Percentiles rank a stretch among this genome's conserved stretches.
These are phyloP conservation scores for Euphysa ruthae DNA, from an alignment of 30 jellyfish, hydroid and myxozoan species.

Conservation along the genomic window DNA sequence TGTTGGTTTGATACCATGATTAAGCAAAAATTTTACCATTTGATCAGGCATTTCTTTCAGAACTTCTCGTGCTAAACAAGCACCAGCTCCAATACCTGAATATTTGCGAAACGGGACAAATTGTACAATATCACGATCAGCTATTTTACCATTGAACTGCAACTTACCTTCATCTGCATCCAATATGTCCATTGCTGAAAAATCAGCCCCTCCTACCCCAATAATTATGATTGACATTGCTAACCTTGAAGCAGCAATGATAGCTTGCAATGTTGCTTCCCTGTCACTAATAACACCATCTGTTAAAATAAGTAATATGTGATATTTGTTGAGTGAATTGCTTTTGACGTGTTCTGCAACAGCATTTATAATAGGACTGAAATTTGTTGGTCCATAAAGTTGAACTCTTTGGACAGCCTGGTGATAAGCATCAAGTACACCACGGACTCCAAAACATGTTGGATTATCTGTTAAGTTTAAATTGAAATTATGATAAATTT, in stretches of 20 bases:
- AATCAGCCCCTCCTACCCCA: slow-evolving; percentile 89
- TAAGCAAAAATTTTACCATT: slow-evolving; percentile 49
- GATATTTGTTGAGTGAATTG: slow-evolving; percentile 45
- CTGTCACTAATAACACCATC: slow-evolving; percentile 86
- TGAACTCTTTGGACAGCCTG: slow-evolving; percentile 41
- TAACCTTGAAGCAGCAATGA: slow-evolving; percentile 57
- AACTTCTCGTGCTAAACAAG: slow-evolving; percentile 62
- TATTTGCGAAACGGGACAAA: slow-evolving; percentile 80
- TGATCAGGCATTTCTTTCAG: slow-evolving; percentile 82
- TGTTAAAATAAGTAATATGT: slow-evolving; percentile 61
- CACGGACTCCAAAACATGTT: slow-evolving; percentile 67
- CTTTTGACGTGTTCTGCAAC: slow-evolving; percentile 52
- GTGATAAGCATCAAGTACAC: slow-evolving; percentile 67
- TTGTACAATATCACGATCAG: slow-evolving; percentile 93
- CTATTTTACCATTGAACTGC: slow-evolving; percentile 42
- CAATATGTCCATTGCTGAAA: slow-evolving; percentile 83
- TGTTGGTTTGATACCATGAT: slow-evolving; percentile 51
- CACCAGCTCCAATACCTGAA: slow-evolving; percentile 56
- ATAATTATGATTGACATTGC: slow-evolving; percentile 87
- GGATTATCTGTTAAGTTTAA: slow-evolving; percentile 60
- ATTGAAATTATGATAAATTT: slow-evolving; percentile 65
- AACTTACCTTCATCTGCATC: slow-evolving; percentile 64
- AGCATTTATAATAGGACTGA: slow-evolving; percentile 67
- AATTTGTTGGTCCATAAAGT: slow-evolving; percentile 92
- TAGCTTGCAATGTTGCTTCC: slow-evolving; percentile 69